Evolutionary conservation across 2,888 invertebrate genomes (phyloP), one percentile per base, ranked within the genome.

Genomic region (Torymus texanus): DNA sequence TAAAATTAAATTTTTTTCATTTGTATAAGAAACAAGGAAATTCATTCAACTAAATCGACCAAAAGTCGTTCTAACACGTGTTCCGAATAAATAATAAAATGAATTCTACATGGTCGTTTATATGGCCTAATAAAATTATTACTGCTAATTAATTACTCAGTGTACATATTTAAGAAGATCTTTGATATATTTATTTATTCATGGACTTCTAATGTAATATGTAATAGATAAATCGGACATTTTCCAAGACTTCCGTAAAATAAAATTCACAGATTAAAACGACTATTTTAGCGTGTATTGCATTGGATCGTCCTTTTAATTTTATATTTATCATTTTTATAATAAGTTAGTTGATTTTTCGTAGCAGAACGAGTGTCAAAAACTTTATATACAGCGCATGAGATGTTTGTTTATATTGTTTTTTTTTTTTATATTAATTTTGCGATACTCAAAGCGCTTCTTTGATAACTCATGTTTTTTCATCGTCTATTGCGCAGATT

Each of bases 181-280:
- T 81, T 81, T 70, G 58, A 66, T 76, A 74, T 77, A 65, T 63
- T 76, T 70, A 81, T 82, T 81, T 78, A 84, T 81, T 83, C 78
- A 74, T 78, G 70, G 76, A 74, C 76, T 81, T 79, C 66, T 80
- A 61, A 56, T 74, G 50, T 77, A 74, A 75, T 75, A 56, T 74
- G 50, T 77, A 74, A 75, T 75, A 81, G 59, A 56, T 65, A 65
- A 73, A 68, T 21, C n/a, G 61, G 21, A 70, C 0, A 53, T 24
- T 66, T 58, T 59, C 29, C 14, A 18, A 41, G 4, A 66, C 66
- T 70, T 24, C 56, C 18, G 61, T 51, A 18, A 62, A 29, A 67
- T 58, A 67, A 62, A 79, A 74, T 51, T 24, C 50, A 61, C 13
- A 59, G 53, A 65, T 50, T 14, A 58, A 51, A 71, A 13, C 29